A percentile compares a stretch with the other conserved stretches of the same genome.
Conservation (phyloP, 2,113 vertebrate genomes). For the Nycticryphes semicollaris region DNA sequence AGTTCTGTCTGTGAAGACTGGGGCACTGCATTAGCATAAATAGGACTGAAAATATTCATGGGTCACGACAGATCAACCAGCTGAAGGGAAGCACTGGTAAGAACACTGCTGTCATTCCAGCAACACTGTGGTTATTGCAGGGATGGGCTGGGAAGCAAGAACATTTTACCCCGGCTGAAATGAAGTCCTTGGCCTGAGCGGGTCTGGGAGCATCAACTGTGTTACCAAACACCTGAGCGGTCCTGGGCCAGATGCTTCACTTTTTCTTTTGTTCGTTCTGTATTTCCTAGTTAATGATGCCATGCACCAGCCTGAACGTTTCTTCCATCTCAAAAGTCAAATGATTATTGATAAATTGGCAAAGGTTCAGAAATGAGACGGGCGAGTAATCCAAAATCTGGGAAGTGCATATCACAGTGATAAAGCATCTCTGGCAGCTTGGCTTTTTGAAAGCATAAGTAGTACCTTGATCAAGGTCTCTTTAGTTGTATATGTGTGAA, state of each 20-base stretch:
- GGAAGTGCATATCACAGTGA: not conserved
- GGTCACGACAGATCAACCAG: not conserved
- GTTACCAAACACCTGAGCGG: not conserved
- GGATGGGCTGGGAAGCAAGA: not conserved
- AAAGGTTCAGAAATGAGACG: not conserved
- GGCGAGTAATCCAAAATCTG: not conserved
- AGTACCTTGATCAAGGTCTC: not conserved
- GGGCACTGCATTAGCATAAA: not conserved
- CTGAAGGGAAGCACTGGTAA: not conserved
- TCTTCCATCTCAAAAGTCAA: not conserved
- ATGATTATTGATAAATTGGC: not conserved
- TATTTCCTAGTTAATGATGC: not conserved
- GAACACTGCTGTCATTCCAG: not conserved
- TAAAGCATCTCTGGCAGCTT: not conserved
- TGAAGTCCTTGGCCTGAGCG: not conserved
- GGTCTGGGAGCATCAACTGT: not conserved
- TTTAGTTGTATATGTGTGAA: not conserved
- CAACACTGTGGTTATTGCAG: not conserved
- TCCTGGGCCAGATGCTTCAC: fast-evolving
- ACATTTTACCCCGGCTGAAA: not conserved
- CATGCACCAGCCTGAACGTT: not conserved
- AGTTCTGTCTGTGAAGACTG: not conserved
- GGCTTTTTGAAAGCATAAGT: not conserved
- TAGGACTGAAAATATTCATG: not conserved
- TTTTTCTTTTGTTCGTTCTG: not conserved